Evolutionary conservation across 2,113 vertebrate genomes (phyloP).

Genomic region (Pelecanus crispus): DNA sequence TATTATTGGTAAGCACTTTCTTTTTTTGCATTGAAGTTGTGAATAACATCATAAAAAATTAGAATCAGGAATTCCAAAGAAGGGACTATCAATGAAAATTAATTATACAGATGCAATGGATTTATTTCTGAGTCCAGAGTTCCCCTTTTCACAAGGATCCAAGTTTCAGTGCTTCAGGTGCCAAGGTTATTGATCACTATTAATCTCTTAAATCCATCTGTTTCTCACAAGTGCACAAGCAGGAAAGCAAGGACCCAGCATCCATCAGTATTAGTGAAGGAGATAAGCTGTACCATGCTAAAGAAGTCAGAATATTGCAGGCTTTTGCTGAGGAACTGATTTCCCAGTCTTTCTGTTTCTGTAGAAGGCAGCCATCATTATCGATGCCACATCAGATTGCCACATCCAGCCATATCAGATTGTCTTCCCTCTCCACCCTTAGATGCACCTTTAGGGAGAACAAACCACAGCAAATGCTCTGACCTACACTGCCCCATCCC

Average conservation of each 20-base stretch:
- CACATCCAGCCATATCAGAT: neutral
- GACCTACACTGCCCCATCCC: neutral
- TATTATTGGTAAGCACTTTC: neutral
- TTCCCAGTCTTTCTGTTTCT: neutral
- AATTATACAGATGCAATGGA: neutral
- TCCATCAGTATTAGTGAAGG: neutral
- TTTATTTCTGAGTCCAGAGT: neutral
- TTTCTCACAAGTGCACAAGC: neutral
- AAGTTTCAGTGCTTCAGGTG: neutral
- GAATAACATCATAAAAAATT: neutral
- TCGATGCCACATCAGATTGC: fast-evolving
- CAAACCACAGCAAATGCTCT: neutral
- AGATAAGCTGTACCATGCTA: neutral
- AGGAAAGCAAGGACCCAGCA: neutral
- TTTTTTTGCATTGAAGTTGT: neutral
- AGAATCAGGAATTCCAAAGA: neutral
- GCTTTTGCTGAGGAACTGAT: neutral
- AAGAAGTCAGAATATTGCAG: neutral
- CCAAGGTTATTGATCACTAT: neutral
- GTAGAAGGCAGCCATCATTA: neutral
- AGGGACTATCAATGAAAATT: neutral
- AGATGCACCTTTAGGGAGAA: neutral
- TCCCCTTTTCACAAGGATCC: neutral
- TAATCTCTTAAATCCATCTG: neutral
- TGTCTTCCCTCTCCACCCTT: neutral